Percentiles rank a stretch among this genome's conserved stretches.
Conservation (phyloP, 1,140 invertebrate species). For the Pogonognathellus flavescens region DNA sequence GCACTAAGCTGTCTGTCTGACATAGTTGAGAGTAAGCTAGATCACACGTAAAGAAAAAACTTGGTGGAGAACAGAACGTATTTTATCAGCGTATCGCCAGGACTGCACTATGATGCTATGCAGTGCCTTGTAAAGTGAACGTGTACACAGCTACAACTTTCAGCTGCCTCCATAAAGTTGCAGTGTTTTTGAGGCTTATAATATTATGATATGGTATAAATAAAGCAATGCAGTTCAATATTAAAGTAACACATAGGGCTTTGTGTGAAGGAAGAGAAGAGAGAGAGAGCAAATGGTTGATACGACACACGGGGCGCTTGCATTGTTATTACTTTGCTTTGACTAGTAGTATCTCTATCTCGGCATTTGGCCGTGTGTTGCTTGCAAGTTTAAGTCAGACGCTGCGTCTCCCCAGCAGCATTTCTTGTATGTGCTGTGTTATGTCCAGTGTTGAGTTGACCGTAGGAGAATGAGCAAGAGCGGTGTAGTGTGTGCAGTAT, state of each 20-base stretch:
- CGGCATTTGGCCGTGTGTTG: neutral
- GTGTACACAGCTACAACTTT: too few species aligned
- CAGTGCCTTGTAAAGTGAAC: too few species aligned
- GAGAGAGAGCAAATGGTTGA: neutral
- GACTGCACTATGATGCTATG: too few species aligned
- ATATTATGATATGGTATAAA: too few species aligned
- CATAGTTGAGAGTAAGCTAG: too few species aligned
- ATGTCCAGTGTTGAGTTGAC: slow-evolving; percentile 40
- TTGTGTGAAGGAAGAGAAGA: slow-evolving; percentile 7
- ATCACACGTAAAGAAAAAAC: too few species aligned
- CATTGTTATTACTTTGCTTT: slow-evolving; percentile 25
- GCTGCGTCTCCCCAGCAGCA: slow-evolving; percentile 8
- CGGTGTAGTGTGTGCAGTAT: slow-evolving; percentile 4
- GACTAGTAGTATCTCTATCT: neutral
- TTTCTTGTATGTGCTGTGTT: neutral
- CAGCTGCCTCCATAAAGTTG: too few species aligned
- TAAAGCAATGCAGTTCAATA: too few species aligned
- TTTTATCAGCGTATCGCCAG: too few species aligned
- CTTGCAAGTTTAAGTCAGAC: neutral
- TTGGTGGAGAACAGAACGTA: too few species aligned
- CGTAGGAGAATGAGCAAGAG: slow-evolving; percentile 45
- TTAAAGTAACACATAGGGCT: neutral
- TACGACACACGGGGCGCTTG: slow-evolving; percentile 21
- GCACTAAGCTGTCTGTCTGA: too few species aligned
- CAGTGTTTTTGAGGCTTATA: too few species aligned